Evolutionary conservation across 2,113 vertebrate species (phyloP), one percentile per base, ranked within the genome.

Genomic region (Marcusenius ussheri): DNA sequence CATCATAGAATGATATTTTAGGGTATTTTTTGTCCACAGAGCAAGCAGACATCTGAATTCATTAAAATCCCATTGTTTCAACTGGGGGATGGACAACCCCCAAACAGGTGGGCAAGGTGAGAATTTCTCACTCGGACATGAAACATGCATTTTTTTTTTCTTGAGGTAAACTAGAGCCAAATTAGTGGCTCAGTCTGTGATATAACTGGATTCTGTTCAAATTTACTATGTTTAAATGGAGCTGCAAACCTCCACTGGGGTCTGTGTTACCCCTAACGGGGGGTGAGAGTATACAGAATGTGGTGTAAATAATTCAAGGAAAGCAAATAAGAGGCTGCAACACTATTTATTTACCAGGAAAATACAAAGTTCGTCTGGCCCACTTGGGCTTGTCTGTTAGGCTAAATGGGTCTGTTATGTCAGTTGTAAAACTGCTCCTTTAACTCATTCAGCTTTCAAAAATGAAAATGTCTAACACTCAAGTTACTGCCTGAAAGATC

Each of bases 281-380:
- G 56, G 21, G 21, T 9, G 56, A 58, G 2, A 7, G 56, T 58
- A 3, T 58, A 77, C 10, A 42, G 13, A 80, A 39, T 80, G 74
- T 17, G 5, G 35, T 35, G 74, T 17, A 80, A 80, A 80, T 39
- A 35, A 80, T 35, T 80, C 74, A 84, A 47, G 83, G 42, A 47
- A 84, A 47, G 45, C 83, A 84, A 84, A 84, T 47, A 39, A 42
- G 83, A 84, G 83, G 83, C 45, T 84, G 83, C 83, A 84, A 84
- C 83, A 84, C 83, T 84, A 77, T 77, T 84, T 84, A 84, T 84
- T 84, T 84, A 47, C 45, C 83, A 84, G 83, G 39, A 84, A 84
- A 84, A 84, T 84, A 47, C 83, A 84, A 39, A 80, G 83, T 84
- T 84, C 27, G 45, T 47, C 45, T 24, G 10, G 17, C 45, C 45